phyloP scores from a whole-genome alignment of 1,140 invertebrate species.

The Calephelis nemesis region DNA sequence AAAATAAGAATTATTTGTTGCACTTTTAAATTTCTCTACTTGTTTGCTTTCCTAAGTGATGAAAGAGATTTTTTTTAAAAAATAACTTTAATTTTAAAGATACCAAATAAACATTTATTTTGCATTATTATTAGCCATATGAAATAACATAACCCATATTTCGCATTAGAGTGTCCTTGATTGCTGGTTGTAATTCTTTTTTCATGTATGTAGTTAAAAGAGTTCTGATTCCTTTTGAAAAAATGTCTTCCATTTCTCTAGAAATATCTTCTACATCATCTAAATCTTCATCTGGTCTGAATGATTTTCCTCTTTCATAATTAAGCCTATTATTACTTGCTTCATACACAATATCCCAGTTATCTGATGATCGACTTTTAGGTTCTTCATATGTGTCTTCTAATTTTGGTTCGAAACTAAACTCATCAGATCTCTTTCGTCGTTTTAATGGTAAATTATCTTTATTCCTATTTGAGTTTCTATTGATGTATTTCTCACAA shows the following conservation, averaged over 20 bases:
- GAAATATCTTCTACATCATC: slow-evolving; percentile 83
- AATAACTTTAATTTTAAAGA: too few species aligned
- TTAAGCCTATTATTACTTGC: slow-evolving; percentile 54
- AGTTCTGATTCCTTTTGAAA: slow-evolving; percentile 87
- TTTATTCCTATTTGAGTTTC: slow-evolving; percentile 66
- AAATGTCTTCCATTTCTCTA: slow-evolving; percentile 90
- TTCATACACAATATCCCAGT: slow-evolving; percentile 62
- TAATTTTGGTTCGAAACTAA: slow-evolving; percentile 60
- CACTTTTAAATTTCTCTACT: background rate
- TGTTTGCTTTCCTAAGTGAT: too few species aligned
- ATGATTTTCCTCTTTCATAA: slow-evolving; percentile 71
- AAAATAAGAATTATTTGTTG: too few species aligned
- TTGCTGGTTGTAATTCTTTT: slow-evolving; percentile 88
- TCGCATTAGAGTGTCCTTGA: slow-evolving; percentile 90
- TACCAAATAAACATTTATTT: too few species aligned
- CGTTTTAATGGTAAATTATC: slow-evolving; percentile 63
- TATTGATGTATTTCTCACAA: slow-evolving; percentile 81
- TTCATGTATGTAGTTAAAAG: slow-evolving; percentile 91
- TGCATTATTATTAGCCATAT: slow-evolving; percentile 79
- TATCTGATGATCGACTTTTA: slow-evolving; percentile 64
- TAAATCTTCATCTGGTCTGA: slow-evolving; percentile 68
- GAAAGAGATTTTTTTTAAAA: too few species aligned
- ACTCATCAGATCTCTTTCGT: slow-evolving; percentile 61
- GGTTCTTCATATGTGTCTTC: slow-evolving; percentile 40
- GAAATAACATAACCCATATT: slow-evolving; percentile 92